phyloP scores from a whole-genome alignment of 30 jellyfish, hydroid and myxozoan genomes.

The Aurelia sp. region DNA sequence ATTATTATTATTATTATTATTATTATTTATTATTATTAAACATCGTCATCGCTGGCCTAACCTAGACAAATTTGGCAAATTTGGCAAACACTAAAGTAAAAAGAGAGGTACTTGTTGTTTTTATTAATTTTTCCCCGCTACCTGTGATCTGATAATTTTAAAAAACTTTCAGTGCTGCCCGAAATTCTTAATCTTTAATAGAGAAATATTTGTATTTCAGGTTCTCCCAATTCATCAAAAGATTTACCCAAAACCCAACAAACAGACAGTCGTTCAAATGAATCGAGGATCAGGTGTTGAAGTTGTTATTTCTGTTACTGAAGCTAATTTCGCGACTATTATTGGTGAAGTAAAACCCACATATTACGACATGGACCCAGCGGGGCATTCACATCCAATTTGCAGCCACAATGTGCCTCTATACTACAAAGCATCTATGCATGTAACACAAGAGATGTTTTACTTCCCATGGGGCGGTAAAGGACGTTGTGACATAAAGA shows the following conservation, averaged over 20 bases:
- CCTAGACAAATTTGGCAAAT: too few relatives aligned
- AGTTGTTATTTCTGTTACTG: slow-evolving; percentile 6
- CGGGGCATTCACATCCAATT: background rate
- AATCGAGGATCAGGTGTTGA: slow-evolving; percentile 60
- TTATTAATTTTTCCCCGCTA: too few relatives aligned
- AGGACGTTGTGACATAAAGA: slow-evolving; percentile 15
- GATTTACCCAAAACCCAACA: slow-evolving; percentile 2
- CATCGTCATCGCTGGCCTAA: too few relatives aligned
- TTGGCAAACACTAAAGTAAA: too few relatives aligned
- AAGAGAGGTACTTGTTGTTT: too few relatives aligned
- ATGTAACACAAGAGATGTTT: background rate
- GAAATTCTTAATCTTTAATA: too few relatives aligned
- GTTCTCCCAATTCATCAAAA: background rate
- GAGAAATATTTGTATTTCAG: background rate
- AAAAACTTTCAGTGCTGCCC: too few relatives aligned
- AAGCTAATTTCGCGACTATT: slow-evolving; percentile 14
- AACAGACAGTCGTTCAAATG: background rate
- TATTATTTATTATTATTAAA: too few relatives aligned
- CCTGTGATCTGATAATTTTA: too few relatives aligned
- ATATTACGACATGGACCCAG: slow-evolving; percentile 34
- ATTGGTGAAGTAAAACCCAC: slow-evolving; percentile 30
- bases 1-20: too few relatives aligned
- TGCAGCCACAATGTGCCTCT: slow-evolving; percentile 41
- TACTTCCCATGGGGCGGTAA: slow-evolving; percentile 8
- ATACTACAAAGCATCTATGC: slow-evolving; percentile 39